Base-by-base conservation (phyloP, 1,140 invertebrate genomes). In the Drosophila chauvacae region DNA sequence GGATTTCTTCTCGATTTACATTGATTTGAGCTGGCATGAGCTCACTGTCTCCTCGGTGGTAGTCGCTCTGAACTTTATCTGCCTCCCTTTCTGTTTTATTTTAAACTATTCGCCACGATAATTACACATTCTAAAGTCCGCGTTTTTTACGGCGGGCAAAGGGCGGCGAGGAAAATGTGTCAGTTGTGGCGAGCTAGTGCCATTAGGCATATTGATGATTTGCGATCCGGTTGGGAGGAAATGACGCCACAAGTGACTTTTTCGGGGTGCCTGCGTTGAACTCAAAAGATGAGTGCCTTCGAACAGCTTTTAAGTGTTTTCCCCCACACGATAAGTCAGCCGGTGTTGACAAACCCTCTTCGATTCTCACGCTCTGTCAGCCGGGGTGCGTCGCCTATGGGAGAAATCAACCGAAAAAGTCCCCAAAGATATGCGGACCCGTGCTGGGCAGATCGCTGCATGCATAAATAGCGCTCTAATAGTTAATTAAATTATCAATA, bases 401-500 rank as follows among this genome's bases (percentile, higher is more conserved):
- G 33, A 60, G 53, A 72, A 71, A 59, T 71, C 65, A 20, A 30
- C n/a, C 18, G 18, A 35, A 42, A 45, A 20, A 59, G 14, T 41
- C 18, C 26, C 45, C 23, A 39, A 58, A 71, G 45, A 35, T 58
- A 39, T 63, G 39, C 39, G 26, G 26, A 14, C 41, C 55, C 50
- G 53, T 47, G 61, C 60, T 75, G 72, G 35, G 35, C 45, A 39
- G 59, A 74, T 51, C 16, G 62, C 39, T 63, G 44, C 57, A 76
- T 57, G 44, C 50, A 69, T 78, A 71, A 90, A 90, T 57, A 62
- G 35, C 47, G 80, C 72, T 83, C 73, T 90, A 85, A 88, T 87
- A 80, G 80, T 56, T 84, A 90, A 90, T 90, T 81, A 88, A 90
- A 81, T 85, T 81, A 90, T 85, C 84, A 85, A 88, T 84, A 81